Percentiles rank a stretch among this genome's conserved stretches.
phyloP scores from a whole-genome alignment of 30 jellyfish, hydroid and myxozoan genomes.

The Turritopsis dohrnii region DNA sequence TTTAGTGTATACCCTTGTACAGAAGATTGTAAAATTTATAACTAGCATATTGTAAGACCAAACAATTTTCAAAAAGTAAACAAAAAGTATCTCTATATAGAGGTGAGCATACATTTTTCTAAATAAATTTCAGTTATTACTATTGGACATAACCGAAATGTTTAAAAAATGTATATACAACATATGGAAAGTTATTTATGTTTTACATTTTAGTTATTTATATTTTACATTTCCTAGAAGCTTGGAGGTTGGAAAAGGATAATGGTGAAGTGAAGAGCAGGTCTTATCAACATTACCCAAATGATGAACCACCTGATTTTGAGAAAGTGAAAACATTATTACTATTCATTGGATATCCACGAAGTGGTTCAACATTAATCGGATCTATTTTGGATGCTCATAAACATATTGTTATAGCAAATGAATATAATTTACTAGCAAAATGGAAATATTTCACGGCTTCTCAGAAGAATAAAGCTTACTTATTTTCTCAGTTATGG shows the following conservation, averaged over 20 bases:
- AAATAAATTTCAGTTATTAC: no score
- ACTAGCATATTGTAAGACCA: no score
- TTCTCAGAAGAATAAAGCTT: conserved; percentile 22
- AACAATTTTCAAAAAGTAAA: no score
- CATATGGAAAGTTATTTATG: no score
- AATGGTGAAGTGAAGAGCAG: background rate
- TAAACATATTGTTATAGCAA: conserved; percentile 64
- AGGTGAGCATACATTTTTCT: no score
- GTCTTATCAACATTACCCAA: background rate
- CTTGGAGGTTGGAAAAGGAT: background rate
- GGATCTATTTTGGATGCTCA: conserved; percentile 89
- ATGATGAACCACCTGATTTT: conserved; percentile 23
- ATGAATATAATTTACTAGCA: conserved; percentile 49
- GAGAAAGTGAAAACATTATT: conserved; percentile 46
- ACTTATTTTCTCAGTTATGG: conserved; percentile 40
- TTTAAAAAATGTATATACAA: background rate
- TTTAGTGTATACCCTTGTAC: no score
- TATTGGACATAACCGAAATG: no score
- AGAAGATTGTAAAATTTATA: no score
- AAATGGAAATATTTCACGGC: conserved; percentile 36
- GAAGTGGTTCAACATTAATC: conserved; percentile 78
- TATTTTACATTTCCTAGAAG: background rate
- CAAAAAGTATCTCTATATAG: no score
- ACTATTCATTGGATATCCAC: conserved; percentile 72
- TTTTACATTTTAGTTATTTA: no score